Percentiles rank a stretch among this genome's conserved stretches.
Evolutionary conservation across 2,888 invertebrate species (phyloP).

Genomic region (Drosophila yooni): DNA sequence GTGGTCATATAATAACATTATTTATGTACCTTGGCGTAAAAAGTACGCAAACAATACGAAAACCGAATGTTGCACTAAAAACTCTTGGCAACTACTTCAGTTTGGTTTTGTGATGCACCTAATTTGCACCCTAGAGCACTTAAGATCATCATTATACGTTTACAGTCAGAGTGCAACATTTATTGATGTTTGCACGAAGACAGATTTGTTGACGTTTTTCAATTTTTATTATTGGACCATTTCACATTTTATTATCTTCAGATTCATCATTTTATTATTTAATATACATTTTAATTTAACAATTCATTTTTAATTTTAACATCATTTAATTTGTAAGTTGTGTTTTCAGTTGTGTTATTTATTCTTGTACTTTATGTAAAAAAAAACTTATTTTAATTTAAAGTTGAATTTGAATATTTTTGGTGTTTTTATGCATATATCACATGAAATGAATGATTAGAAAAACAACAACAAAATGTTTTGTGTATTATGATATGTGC

Average conservation of each 20-base stretch:
- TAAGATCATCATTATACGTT: background rate
- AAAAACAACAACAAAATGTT: background rate
- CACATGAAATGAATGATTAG: background rate
- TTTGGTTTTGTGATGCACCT: background rate
- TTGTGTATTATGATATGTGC: background rate
- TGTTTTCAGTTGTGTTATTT: background rate
- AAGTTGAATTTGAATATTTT: background rate
- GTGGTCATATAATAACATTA: constrained; percentile 37
- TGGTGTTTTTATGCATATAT: too few relatives aligned
- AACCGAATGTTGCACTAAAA: constrained; percentile 35
- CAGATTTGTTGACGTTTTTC: background rate
- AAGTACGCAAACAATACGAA: constrained; percentile 31
- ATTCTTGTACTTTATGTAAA: background rate
- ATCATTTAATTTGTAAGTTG: too few relatives aligned
- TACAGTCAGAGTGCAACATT: background rate
- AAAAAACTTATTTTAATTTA: background rate
- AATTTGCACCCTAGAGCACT: background rate
- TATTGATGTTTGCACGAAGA: background rate
- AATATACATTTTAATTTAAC: background rate
- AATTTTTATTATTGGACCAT: background rate
- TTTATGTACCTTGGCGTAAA: constrained; percentile 44
- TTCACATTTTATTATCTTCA: background rate
- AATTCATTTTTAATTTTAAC: background rate
- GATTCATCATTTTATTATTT: background rate
- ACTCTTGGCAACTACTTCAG: constrained; percentile 18